These are phyloP conservation scores for Drosophila percnosoma DNA, from an alignment of 2,888 invertebrate genomes.

Conservation along the genomic window DNA sequence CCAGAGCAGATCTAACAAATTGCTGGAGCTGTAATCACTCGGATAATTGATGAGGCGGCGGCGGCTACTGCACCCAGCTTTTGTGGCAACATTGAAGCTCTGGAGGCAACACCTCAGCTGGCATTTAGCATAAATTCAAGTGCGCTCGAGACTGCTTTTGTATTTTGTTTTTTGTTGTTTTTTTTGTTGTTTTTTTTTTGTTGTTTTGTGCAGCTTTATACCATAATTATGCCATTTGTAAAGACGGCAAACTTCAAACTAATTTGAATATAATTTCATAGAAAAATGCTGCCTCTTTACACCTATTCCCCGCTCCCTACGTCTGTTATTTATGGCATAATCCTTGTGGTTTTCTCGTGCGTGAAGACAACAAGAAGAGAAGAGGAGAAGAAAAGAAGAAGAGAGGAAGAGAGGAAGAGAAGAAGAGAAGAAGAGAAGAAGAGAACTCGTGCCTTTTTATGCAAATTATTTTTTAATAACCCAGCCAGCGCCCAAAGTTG, in stretches of 20 bases:
- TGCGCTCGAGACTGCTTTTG: slow-evolving; percentile 34
- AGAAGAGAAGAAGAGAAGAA: background rate
- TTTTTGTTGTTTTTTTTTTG: background rate
- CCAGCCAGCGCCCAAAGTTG: slow-evolving; percentile 9
- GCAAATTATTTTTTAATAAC: slow-evolving; percentile 83
- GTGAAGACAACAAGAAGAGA: background rate
- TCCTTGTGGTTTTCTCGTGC: slow-evolving; percentile 61
- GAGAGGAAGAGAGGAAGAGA: background rate
- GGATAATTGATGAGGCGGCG: slow-evolving; percentile 73
- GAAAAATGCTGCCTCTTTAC: slow-evolving; percentile 35
- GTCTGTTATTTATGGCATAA: slow-evolving; percentile 77
- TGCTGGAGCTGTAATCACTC: slow-evolving; percentile 70
- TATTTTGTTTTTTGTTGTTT: slow-evolving; percentile 20
- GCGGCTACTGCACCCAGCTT: slow-evolving; percentile 60
- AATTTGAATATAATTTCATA: slow-evolving; percentile 81
- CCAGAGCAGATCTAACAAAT: slow-evolving; percentile 67
- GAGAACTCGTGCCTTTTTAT: slow-evolving; percentile 75
- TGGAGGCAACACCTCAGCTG: slow-evolving; percentile 35
- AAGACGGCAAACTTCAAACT: slow-evolving; percentile 71
- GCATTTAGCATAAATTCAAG: slow-evolving; percentile 75
- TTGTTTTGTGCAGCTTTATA: slow-evolving; percentile 28
- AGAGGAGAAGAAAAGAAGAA: slow-evolving; percentile 19
- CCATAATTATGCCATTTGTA: slow-evolving; percentile 74
- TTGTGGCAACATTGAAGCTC: slow-evolving; percentile 25
- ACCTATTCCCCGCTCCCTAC: background rate